Evolutionary conservation across 2,888 invertebrate species (phyloP), one percentile per base, ranked within the genome.

Genomic region (Phyllotreta striolata): DNA sequence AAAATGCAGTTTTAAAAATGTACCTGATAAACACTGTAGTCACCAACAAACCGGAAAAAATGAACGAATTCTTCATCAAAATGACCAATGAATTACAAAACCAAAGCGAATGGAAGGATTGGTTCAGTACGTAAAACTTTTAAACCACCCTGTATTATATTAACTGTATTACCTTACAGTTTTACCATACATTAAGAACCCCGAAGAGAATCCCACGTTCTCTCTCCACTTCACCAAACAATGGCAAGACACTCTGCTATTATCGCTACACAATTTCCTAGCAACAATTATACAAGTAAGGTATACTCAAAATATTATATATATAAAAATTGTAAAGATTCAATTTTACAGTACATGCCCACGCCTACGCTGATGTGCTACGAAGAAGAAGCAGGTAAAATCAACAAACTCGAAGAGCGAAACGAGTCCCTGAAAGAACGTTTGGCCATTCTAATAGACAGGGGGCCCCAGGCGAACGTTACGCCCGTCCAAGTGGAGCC

Each of bases 31-130:
- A 92, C 75, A 95, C 96, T 14, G 87, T 87, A 35, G 87, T 90
- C 24, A 93, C 91, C 67, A 92, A 90, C 70, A 91, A 91, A 70
- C 85, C 87, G 58, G 98, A 98, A 40, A 93, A 92, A 81, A 88
- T 96, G 58, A 85, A 88, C 13, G 97, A 98, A 70, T 97, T 98
- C 82, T 92, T 97, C 78, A 85, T 88, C 7, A 94, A 91, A 83
- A 87, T 96, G 88, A 88, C 94, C 4, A 85, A 90, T 10, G 95
- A 96, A 73, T 81, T 98, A 49, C 95, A 96, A 78, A 90, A 89
- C 54, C 95, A 95, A 78, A 85, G 86, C 64, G 98, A 98, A 79
- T 98, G 97, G 95, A 94, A 91, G 78, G 98, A 98, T 73, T 98
- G 98, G 98, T 98, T 96, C 83, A 92, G 97, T 97, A 88, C 86